Evolutionary conservation across 2,113 vertebrate species (phyloP).

Genomic region (Myanophis thanlyinensis): DNA sequence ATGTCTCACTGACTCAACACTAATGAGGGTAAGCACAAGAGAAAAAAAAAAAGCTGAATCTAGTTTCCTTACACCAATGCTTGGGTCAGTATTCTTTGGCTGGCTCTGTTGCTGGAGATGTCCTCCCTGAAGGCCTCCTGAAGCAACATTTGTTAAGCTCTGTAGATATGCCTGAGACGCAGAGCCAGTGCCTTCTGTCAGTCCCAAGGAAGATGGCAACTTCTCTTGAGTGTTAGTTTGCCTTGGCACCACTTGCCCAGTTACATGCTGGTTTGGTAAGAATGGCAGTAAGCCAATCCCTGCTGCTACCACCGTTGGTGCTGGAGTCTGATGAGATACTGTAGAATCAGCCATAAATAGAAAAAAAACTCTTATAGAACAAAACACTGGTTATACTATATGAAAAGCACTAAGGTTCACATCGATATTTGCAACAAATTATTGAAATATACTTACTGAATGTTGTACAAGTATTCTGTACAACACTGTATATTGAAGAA

Average conservation of each 20-base stretch:
- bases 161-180: constrained; percentile 73
- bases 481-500: too few species aligned
- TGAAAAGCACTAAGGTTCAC: not conserved
- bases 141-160: constrained; percentile 66
- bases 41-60: not conserved
- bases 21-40: rapidly evolving
- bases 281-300: constrained; percentile 78
- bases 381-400: constrained; percentile 1
- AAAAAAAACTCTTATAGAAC: constrained; percentile 27
- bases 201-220: constrained; percentile 57
- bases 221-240: constrained; percentile 72
- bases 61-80: constrained; percentile 68
- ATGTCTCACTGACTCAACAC: not conserved
- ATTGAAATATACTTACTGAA: not conserved
- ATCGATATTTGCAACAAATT: not conserved
- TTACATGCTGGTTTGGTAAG: constrained; percentile 73
- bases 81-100: constrained; percentile 60
- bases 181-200: constrained; percentile 57
- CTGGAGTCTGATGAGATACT: constrained; percentile 68
- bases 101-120: constrained; percentile 63
- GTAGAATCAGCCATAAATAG: constrained; percentile 62
- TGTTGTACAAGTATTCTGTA: not conserved
- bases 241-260: constrained; percentile 58
- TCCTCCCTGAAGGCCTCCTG: constrained; percentile 60
- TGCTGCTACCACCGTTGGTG: constrained; percentile 65